Conservation (phyloP, 2,888 invertebrate genomes). For the Conomelus anceps region DNA sequence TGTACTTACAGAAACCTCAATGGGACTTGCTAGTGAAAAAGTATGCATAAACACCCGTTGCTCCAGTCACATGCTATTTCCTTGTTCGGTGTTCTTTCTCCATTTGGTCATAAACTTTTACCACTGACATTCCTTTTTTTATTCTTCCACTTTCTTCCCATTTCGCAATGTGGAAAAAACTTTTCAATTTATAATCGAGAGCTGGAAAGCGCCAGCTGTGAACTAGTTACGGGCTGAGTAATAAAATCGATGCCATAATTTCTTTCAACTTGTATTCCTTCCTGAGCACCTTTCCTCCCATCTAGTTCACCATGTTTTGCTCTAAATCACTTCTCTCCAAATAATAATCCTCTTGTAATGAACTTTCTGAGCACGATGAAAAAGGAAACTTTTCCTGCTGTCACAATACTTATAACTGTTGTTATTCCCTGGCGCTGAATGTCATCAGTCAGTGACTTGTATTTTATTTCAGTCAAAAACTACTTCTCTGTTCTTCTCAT, state of each 20-base stretch:
- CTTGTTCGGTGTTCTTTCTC: neutral
- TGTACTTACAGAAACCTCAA: neutral
- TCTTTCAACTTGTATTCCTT: neutral
- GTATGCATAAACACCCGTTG: neutral
- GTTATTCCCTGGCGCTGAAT: neutral
- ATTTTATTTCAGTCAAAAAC: neutral
- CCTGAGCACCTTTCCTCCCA: neutral
- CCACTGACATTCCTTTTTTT: neutral
- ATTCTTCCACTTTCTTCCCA: neutral
- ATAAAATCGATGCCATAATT: neutral
- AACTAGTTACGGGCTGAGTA: neutral
- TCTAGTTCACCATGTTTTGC: neutral
- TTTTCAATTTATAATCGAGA: neutral
- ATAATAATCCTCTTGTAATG: neutral
- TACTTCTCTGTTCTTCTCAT: neutral
- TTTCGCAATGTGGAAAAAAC: neutral
- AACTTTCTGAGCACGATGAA: neutral
- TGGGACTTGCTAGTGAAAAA: neutral
- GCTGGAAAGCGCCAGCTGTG: neutral
- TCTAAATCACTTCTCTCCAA: neutral
- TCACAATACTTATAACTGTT: neutral
- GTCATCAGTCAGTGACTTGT: neutral
- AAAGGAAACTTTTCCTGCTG: neutral
- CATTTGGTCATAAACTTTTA: neutral
- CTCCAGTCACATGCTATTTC: neutral